Evolutionary conservation across 2,888 invertebrate species (phyloP), one percentile per base, ranked within the genome.

Genomic region (Ormyrus pomaceus): DNA sequence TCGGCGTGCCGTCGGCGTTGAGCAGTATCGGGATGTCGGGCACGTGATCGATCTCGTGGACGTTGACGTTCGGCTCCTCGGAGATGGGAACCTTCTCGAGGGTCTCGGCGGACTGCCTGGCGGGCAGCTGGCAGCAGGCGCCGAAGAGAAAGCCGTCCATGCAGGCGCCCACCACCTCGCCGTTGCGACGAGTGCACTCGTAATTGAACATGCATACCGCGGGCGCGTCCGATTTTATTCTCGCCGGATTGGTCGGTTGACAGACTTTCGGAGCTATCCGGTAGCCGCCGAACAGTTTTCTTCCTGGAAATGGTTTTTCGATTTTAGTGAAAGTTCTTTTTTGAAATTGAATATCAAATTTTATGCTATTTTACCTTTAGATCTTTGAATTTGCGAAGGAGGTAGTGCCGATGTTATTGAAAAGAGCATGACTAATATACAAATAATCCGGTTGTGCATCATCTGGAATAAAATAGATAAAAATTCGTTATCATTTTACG

Each of bases 131-230:
- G 87, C 97, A 98, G 90, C 97, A 98, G 0, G 97, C 96, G 1
- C 97, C 97, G 86, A 97, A 97, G n/a, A 96, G 92, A 89, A 96
- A 96, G 0, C 97, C 96, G 87, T 97, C 97, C 95, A 97, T 96
- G 87, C 97, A 98, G 0, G 97, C 95, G 0, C 97, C 97, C 0
- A 97, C 96, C 84, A 97, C 95, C 88, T 95, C 94, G 0, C 97
- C 97, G 0, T 94, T 94, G 82, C 96, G 92, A 84, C 95, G 95
- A 0, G 93, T 92, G 88, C 97, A 97, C 88, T 97, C 97, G 87
- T 96, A 96, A 91, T 97, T 97, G 92, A 97, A 98, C 97, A 97
- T 97, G 91, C 97, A 97, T 87, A 96, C 95, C 58, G 95, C 95
- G 59, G 95, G 95, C 0, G 50, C 50, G 0, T 71, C 62, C 10